Conservation (phyloP, 2,113 vertebrate species). For the Dromaius novaehollandiae region DNA sequence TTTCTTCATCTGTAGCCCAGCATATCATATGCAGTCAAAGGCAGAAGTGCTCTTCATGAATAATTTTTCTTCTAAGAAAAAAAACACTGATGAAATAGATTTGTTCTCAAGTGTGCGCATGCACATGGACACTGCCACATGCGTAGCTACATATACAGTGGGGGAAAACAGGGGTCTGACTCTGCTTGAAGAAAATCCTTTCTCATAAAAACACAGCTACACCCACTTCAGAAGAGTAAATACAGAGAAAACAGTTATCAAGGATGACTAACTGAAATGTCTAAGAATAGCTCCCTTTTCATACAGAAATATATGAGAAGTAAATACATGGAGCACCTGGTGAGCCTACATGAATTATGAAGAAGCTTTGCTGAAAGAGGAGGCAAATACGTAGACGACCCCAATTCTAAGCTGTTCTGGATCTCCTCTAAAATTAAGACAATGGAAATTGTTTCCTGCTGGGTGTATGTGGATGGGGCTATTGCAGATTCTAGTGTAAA, state of each 20-base stretch:
- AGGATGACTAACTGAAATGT: neutral
- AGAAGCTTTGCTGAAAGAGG: neutral
- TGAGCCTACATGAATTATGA: neutral
- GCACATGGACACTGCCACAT: fast-evolving
- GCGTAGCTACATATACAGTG: neutral
- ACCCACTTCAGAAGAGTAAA: neutral
- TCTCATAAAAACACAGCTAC: neutral
- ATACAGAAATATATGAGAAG: neutral
- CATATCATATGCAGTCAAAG: neutral
- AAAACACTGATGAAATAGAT: neutral
- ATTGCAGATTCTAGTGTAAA: neutral
- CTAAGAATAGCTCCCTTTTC: neutral
- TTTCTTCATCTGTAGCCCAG: neutral
- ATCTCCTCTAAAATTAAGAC: neutral
- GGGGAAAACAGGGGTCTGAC: neutral
- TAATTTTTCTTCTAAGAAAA: neutral
- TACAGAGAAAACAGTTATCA: neutral
- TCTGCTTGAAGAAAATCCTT: neutral
- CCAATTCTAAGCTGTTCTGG: neutral
- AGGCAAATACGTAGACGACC: neutral
- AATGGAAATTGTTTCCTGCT: neutral
- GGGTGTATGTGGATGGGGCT: neutral
- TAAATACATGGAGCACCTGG: neutral
- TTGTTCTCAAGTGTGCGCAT: neutral
- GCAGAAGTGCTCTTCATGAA: neutral